Evolutionary conservation across 2,113 vertebrate species (phyloP).

Genomic region (Ptilonorhynchus violaceus): DNA sequence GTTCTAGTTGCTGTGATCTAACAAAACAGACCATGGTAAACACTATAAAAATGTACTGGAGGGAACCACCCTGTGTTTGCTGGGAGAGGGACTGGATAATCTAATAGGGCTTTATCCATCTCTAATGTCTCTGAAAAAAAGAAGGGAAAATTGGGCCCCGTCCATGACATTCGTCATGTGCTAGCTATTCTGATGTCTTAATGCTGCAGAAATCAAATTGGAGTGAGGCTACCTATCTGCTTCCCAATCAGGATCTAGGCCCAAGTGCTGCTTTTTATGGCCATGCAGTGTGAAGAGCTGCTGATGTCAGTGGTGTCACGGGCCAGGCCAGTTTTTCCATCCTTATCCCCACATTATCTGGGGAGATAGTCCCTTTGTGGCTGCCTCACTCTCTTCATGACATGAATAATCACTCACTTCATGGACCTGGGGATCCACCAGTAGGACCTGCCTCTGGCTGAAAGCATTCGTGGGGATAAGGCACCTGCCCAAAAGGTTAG

Average conservation of each 20-base stretch:
- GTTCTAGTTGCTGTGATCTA: constrained; percentile 67
- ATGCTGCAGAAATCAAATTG: constrained; percentile 60
- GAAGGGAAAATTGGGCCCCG: constrained; percentile 55
- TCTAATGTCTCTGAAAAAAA: constrained; percentile 41
- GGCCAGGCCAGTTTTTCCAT: constrained; percentile 26
- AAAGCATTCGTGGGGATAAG: background rate
- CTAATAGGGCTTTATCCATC: constrained; percentile 57
- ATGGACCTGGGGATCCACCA: background rate
- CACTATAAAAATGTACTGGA: constrained; percentile 68
- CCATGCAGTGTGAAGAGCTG: background rate
- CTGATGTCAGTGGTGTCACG: constrained; percentile 14
- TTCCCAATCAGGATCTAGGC: constrained; percentile 41
- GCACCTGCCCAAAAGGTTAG: background rate
- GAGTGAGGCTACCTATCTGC: constrained; percentile 54
- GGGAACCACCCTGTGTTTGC: constrained; percentile 64
- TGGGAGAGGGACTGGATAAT: constrained; percentile 58
- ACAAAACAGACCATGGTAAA: constrained; percentile 68
- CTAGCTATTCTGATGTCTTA: constrained; percentile 59
- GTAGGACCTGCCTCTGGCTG: background rate
- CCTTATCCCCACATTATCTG: background rate
- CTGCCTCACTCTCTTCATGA: background rate
- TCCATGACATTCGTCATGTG: constrained; percentile 60
- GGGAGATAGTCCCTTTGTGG: background rate
- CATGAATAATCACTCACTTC: background rate
- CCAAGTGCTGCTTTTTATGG: constrained; percentile 63